These are phyloP conservation scores for Cyanocitta stelleri DNA, from an alignment of 2,113 vertebrate species.

Conservation along the genomic window DNA sequence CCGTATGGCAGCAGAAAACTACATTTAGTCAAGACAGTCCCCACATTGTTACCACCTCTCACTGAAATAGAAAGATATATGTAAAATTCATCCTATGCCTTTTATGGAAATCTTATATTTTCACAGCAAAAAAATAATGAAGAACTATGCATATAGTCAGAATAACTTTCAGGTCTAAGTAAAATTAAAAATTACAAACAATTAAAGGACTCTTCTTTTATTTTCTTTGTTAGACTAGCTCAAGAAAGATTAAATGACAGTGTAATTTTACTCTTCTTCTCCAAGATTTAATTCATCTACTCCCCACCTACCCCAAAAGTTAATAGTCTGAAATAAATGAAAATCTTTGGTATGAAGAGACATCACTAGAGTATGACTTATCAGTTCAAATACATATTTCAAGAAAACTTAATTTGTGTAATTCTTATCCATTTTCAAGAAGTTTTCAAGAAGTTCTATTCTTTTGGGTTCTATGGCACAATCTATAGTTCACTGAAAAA, in stretches of 20 bases:
- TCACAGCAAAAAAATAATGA: not conserved
- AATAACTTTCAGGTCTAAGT: not conserved
- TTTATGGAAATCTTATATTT: not conserved
- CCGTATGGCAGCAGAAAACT: not conserved
- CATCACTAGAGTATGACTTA: not conserved
- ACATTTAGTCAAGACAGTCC: not conserved
- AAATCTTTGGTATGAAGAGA: not conserved
- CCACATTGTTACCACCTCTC: not conserved
- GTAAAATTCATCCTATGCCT: not conserved
- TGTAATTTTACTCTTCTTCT: not conserved
- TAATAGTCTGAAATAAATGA: not conserved
- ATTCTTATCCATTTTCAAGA: not conserved
- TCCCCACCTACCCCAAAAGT: not conserved
- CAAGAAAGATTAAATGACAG: not conserved
- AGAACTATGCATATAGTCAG: not conserved
- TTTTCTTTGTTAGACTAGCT: not conserved
- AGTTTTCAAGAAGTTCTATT: not conserved
- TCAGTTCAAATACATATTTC: not conserved
- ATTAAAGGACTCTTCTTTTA: rapidly evolving
- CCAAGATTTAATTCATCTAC: not conserved
- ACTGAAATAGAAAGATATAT: not conserved
- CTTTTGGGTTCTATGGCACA: not conserved
- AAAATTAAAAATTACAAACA: not conserved
- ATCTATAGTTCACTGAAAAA: not conserved
- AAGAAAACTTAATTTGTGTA: not conserved